Evolutionary conservation across 37 sponge, comb jelly and placozoan genomes (phyloP), one percentile per base, ranked within the genome.

Genomic region (Beroe forskalii): DNA sequence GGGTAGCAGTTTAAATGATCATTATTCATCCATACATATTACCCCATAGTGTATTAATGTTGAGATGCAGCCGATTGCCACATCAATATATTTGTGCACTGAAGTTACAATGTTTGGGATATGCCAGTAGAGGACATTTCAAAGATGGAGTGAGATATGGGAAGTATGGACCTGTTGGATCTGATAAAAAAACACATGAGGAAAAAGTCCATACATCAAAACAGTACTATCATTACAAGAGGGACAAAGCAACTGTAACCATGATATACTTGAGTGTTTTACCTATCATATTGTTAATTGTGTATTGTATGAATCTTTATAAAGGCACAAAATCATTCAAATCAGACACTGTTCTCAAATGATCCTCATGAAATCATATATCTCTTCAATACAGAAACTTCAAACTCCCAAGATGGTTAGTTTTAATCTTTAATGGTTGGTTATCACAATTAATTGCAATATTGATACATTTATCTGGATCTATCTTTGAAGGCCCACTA

Each of bases 91-190:
- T n/a, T n/a, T n/a, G n/a, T n/a, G n/a, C n/a, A n/a, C n/a, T n/a
- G n/a, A n/a, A n/a, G n/a, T n/a, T n/a, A n/a, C 66, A 63, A 3
- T 20, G 25, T 63, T 33, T 69, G 32, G 32, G 72, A 6, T 69
- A 69, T 69, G 72, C 72, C 27, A 69, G 72, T 69, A 27, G 39
- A 80, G 86, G 86, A 25, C 39, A 80, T 37, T 80, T 80, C 30
- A 80, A 43, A 44, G 86, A 80, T 41, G 86, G 86, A 28, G 55
- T 80, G 42, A 41, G 86, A 44, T 80, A 80, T 24, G 86, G 86
- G 55, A 80, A 80, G 27, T 80, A 80, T 25, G 86, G 86, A n/a
- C 86, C 86, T 42, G 86, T 80, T 23, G 86, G 86, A 38, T 80
- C 86, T 0, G 86, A 80, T 38, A 80, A 80, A n/a, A 80, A 80